Conservation (phyloP, 2,888 invertebrate genomes). For the Petrolisthes cinctipes region DNA sequence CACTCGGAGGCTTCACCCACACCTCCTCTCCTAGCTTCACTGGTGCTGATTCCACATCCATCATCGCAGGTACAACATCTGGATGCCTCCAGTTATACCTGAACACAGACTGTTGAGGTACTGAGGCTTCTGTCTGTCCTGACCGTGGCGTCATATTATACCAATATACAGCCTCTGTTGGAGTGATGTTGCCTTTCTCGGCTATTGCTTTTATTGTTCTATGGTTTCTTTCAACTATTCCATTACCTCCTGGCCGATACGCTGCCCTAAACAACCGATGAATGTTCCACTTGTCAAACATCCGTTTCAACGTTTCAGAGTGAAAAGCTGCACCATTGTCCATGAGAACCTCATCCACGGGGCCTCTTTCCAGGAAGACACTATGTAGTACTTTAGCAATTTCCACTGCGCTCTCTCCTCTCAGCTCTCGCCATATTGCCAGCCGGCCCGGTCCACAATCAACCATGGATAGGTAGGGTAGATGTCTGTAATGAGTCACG, state of each 20-base stretch:
- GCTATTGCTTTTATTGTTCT: constrained; percentile 10
- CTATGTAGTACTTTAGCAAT: neutral
- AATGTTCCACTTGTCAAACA: constrained; percentile 2
- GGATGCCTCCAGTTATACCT: constrained; percentile 22
- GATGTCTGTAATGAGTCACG: constrained; percentile 26
- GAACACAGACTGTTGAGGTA: constrained; percentile 23
- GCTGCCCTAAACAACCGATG: constrained; percentile 20
- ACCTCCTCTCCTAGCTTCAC: constrained; percentile 6
- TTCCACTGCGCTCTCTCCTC: constrained; percentile 7
- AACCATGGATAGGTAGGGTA: constrained; percentile 11
- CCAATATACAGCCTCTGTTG: constrained; percentile 2
- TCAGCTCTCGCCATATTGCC: constrained; percentile 6
- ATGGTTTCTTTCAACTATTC: constrained; percentile 28
- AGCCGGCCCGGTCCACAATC: constrained; percentile 30
- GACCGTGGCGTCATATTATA: constrained; percentile 4
- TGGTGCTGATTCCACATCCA: neutral
- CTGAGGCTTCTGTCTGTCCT: neutral
- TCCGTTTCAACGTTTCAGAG: neutral
- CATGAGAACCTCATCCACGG: constrained; percentile 28
- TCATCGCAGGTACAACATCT: neutral
- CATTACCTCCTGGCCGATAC: neutral
- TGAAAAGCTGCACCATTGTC: constrained; percentile 18
- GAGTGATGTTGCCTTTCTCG: constrained; percentile 4
- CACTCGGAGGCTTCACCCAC: constrained; percentile 21
- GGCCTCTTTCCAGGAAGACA: constrained; percentile 22